These are phyloP conservation scores for Cryptomyrus ogoouensis DNA, from an alignment of 2,113 vertebrate species.

Conservation along the genomic window DNA sequence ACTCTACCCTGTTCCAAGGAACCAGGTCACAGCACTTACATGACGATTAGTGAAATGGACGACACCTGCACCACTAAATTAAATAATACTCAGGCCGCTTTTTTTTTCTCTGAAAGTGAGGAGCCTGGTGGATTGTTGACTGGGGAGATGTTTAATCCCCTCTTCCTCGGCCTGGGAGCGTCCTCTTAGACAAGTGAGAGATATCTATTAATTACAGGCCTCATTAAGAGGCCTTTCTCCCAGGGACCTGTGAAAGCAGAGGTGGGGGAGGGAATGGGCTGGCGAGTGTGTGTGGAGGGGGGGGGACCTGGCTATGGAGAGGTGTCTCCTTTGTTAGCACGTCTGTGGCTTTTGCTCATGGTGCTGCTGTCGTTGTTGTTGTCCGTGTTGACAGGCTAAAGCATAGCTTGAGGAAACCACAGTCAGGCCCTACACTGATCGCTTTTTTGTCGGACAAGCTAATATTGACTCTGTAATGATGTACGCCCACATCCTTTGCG, in stretches of 20 bases:
- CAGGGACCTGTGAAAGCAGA: slow-evolving; percentile 46
- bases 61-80: slow-evolving; percentile 68
- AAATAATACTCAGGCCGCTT: slow-evolving; percentile 65
- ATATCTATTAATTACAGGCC: slow-evolving; percentile 87
- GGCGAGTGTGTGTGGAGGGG: slow-evolving; percentile 13
- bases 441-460: slow-evolving; percentile 91
- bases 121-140: slow-evolving; percentile 59
- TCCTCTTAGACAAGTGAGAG: slow-evolving; percentile 69
- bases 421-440: slow-evolving; percentile 81
- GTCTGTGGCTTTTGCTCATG: slow-evolving; percentile 16
- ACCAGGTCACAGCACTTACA: slow-evolving; percentile 61
- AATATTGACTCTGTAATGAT: slow-evolving; percentile 86
- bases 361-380: slow-evolving; percentile 27
- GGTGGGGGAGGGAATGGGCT: slow-evolving; percentile 26
- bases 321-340: slow-evolving; percentile 30
- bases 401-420: slow-evolving; percentile 75
- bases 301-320: neutral
- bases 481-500: slow-evolving; percentile 60
- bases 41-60: slow-evolving; percentile 65
- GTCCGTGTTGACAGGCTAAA: slow-evolving; percentile 65
- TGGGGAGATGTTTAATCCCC: slow-evolving; percentile 61
- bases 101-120: slow-evolving; percentile 44
- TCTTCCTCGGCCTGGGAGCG: slow-evolving; percentile 62
- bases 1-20: slow-evolving; percentile 63
- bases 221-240: slow-evolving; percentile 77